Percentiles rank a stretch among this genome's conserved stretches.
These are phyloP conservation scores for Rhinoraja longicauda DNA, from an alignment of 2,797 vertebrate species.

Conservation along the genomic window DNA sequence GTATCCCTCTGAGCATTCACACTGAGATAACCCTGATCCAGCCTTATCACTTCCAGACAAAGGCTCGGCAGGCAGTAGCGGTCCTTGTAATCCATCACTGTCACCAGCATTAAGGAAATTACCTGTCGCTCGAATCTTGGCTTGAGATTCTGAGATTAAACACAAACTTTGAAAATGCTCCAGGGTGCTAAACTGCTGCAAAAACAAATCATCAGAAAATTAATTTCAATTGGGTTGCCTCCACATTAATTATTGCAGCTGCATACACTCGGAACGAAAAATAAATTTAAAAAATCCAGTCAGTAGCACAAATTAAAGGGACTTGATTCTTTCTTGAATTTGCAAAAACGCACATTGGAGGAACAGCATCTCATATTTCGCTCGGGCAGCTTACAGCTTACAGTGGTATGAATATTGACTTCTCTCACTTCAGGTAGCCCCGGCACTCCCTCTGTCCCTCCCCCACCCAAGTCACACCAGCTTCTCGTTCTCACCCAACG, in stretches of 20 bases:
- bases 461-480: too few relatives aligned
- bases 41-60: slow-evolving; percentile 67
- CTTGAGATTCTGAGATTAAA: slow-evolving; percentile 73
- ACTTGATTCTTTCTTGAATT: slow-evolving; percentile 34
- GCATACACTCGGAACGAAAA: slow-evolving; percentile 53
- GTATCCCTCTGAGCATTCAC: slow-evolving; percentile 58
- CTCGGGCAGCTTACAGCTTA: too few relatives aligned
- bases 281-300: slow-evolving; percentile 50
- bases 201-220: slow-evolving; percentile 48
- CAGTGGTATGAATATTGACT: too few relatives aligned
- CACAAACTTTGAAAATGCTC: slow-evolving; percentile 65
- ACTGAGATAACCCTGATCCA: slow-evolving; percentile 65
- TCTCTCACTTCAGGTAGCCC: too few relatives aligned
- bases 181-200: slow-evolving; percentile 57
- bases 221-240: slow-evolving; percentile 57
- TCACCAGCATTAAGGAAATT: slow-evolving; percentile 78
- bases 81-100: slow-evolving; percentile 74
- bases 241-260: slow-evolving; percentile 50
- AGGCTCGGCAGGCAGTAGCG: slow-evolving; percentile 62
- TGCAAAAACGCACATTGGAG: too few relatives aligned
- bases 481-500: too few relatives aligned
- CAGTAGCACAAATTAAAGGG: slow-evolving; percentile 43
- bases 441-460: too few relatives aligned
- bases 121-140: slow-evolving; percentile 75
- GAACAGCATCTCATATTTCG: background rate